These are phyloP conservation scores for Anthophora plumipes DNA, from an alignment of 2,888 invertebrate species.

Conservation along the genomic window DNA sequence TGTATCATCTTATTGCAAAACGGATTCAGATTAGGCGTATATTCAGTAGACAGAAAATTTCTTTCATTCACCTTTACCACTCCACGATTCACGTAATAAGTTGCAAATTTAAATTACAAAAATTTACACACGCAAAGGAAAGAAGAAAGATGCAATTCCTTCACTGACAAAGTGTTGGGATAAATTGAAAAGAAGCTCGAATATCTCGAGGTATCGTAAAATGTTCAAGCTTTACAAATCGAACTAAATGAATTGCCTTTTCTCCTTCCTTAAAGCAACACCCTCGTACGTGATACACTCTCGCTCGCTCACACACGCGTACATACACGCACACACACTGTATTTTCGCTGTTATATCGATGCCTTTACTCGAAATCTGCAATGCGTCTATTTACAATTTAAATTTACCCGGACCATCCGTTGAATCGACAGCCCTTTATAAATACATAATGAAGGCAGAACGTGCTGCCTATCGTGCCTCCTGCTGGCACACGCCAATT, in stretches of 20 bases:
- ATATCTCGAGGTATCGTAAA: background rate
- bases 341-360: constrained; percentile 13
- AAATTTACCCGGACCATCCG: constrained; percentile 52
- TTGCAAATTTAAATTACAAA: too few relatives aligned
- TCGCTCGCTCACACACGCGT: background rate
- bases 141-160: too few relatives aligned
- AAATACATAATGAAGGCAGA: constrained; percentile 49
- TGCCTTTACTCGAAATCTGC: constrained; percentile 42
- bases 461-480: constrained; percentile 4
- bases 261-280: background rate
- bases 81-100: too few relatives aligned
- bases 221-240: constrained; percentile 9
- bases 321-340: background rate
- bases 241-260: background rate
- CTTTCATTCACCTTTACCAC: too few relatives aligned
- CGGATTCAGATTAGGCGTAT: too few relatives aligned
- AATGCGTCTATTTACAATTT: constrained; percentile 57
- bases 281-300: too few relatives aligned
- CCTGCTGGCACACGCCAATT: background rate
- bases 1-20: too few relatives aligned
- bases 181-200: background rate
- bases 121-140: too few relatives aligned
- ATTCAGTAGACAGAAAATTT: too few relatives aligned
- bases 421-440: constrained; percentile 49
- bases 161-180: too few relatives aligned